Percentiles rank a stretch among this genome's conserved stretches.
Evolutionary conservation across 37 sponge, comb jelly and placozoan species (phyloP).

Genomic region (Eunapius fragilis): DNA sequence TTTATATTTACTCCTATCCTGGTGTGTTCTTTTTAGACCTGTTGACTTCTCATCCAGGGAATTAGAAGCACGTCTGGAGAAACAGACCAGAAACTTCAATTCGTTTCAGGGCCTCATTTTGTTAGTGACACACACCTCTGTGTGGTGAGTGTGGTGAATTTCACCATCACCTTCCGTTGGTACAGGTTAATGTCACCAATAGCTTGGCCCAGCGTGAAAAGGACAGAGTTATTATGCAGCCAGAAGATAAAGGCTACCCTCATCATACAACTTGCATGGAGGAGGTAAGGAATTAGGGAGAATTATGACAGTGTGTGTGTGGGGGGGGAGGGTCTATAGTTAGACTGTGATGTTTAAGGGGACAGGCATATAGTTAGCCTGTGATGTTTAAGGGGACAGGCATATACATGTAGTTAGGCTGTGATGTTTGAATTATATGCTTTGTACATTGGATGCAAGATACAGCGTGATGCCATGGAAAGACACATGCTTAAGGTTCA

Average conservation of each 20-base stretch:
- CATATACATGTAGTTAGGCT: too few species aligned
- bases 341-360: too few species aligned
- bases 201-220: slow-evolving; percentile 62
- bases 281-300: slow-evolving; percentile 47
- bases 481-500: slow-evolving; percentile 18
- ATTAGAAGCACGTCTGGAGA: slow-evolving; percentile 45
- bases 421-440: background rate
- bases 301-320: too few species aligned
- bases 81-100: slow-evolving; percentile 28
- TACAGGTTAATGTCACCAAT: slow-evolving; percentile 34
- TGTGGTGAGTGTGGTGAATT: background rate
- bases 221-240: slow-evolving; percentile 54
- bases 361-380: too few species aligned
- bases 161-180: background rate
- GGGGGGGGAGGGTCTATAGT: too few species aligned
- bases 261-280: slow-evolving; percentile 90
- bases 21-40: background rate
- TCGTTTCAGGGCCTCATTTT: background rate
- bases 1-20: background rate
- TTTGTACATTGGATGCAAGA: slow-evolving; percentile 33
- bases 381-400: too few species aligned
- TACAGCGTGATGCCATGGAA: slow-evolving; percentile 11
- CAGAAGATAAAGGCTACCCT: slow-evolving; percentile 86
- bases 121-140: background rate
- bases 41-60: slow-evolving; percentile 13